phyloP scores from a whole-genome alignment of 2,797 vertebrate species.

The Loris lydekkerianus region DNA sequence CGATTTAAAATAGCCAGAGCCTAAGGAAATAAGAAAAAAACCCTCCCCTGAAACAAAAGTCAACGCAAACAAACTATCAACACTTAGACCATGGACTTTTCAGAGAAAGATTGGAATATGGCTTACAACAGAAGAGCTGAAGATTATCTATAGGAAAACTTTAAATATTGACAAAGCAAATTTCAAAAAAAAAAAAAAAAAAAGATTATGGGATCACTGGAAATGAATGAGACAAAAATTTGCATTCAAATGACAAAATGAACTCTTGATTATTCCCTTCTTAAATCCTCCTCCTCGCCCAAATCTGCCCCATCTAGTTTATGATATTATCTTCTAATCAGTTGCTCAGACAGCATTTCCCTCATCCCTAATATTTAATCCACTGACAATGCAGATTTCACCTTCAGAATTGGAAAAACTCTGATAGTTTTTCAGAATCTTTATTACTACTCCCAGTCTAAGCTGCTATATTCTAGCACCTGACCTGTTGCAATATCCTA shows the following conservation, averaged over 20 bases:
- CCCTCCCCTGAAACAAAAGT: not conserved
- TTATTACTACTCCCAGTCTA: not conserved
- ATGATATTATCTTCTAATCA: not conserved
- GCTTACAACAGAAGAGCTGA: not conserved
- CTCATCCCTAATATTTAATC: not conserved
- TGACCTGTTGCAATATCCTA: not conserved
- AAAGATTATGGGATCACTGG: not conserved
- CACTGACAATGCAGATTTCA: not conserved
- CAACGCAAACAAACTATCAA: not conserved
- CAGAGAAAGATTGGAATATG: not conserved
- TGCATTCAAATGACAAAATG: not conserved
- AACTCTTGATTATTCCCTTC: not conserved
- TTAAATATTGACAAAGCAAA: not conserved
- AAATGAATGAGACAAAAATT: not conserved
- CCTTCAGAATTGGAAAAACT: not conserved
- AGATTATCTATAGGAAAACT: not conserved
- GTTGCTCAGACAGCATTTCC: not conserved
- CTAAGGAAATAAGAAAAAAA: not conserved
- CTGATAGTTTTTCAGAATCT: not conserved
- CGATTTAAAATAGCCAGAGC: not conserved
- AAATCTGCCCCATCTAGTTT: not conserved
- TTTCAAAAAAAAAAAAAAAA: not conserved
- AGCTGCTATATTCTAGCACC: not conserved
- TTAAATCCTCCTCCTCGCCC: not conserved
- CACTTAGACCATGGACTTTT: not conserved